Percentiles rank a stretch among this genome's conserved stretches.
phyloP scores from a whole-genome alignment of 2,113 vertebrate species.

The Calcarius ornatus region DNA sequence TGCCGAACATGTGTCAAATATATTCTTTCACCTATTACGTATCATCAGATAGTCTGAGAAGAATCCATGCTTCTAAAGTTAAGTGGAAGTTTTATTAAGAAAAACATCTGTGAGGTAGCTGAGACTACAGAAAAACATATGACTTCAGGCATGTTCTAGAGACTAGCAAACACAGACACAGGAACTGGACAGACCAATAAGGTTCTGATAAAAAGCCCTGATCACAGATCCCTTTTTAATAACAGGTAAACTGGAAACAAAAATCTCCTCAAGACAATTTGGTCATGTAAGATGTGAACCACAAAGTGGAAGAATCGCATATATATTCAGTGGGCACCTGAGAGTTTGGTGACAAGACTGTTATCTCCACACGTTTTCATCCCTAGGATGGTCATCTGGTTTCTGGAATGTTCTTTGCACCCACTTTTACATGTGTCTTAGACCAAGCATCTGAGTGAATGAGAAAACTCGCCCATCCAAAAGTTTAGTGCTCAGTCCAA shows the following conservation, averaged over 20 bases:
- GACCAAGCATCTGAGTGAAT: background rate
- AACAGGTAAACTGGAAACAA: background rate
- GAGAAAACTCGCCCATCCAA: background rate
- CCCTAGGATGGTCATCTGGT: background rate
- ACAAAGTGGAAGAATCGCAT: background rate
- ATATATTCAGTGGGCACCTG: background rate
- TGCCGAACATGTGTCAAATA: background rate
- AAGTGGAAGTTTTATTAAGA: background rate
- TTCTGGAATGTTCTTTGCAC: background rate
- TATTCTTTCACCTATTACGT: background rate
- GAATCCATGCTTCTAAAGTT: background rate
- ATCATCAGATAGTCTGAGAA: background rate
- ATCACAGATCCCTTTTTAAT: background rate
- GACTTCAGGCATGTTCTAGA: background rate
- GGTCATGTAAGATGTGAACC: background rate
- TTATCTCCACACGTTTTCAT: rapidly evolving
- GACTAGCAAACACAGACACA: background rate
- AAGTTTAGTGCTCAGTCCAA: background rate
- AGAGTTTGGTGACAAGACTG: background rate
- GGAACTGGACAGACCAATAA: background rate
- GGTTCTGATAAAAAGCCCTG: background rate
- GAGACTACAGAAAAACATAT: background rate
- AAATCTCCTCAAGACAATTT: background rate
- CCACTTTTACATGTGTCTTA: background rate
- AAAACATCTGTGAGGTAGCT: background rate